phyloP scores from a whole-genome alignment of 2,113 vertebrate species.

The Amphiprion percula region DNA sequence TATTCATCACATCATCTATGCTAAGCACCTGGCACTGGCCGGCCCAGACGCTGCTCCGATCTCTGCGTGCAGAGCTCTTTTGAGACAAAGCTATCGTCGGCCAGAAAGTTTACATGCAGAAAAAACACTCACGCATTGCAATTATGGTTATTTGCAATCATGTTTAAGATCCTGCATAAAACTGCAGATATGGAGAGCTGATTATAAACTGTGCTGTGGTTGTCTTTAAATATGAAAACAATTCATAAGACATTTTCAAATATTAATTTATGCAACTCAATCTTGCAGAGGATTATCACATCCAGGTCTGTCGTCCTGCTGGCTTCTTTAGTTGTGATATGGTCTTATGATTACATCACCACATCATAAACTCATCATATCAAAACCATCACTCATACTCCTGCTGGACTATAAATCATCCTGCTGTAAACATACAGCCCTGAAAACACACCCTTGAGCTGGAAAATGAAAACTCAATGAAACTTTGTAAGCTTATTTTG shows the following conservation, averaged over 20 bases:
- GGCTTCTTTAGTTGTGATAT: slow-evolving; percentile 50
- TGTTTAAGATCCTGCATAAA: background rate
- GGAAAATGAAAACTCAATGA: background rate
- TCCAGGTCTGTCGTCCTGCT: slow-evolving; percentile 17
- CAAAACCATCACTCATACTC: slow-evolving; percentile 27
- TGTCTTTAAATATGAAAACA: background rate
- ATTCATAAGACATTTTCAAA: slow-evolving; percentile 36
- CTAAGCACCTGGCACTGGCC: slow-evolving; percentile 58
- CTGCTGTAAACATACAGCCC: background rate
- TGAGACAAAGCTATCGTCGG: slow-evolving; percentile 16
- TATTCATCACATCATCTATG: slow-evolving; percentile 78
- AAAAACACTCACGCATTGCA: background rate
- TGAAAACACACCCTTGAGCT: background rate
- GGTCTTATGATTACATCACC: slow-evolving; percentile 59
- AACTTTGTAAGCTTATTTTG: background rate
- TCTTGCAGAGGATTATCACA: slow-evolving; percentile 76
- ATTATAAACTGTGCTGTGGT: background rate
- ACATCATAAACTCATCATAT: slow-evolving; percentile 77
- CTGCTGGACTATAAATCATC: slow-evolving; percentile 9
- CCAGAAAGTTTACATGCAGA: background rate
- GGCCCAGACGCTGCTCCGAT: slow-evolving; percentile 34
- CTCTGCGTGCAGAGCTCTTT: slow-evolving; percentile 22
- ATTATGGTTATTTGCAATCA: background rate
- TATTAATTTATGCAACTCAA: slow-evolving; percentile 68
- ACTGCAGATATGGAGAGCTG: background rate